phyloP scores from a whole-genome alignment of 2,113 vertebrate species.

The Trachemys scripta region DNA sequence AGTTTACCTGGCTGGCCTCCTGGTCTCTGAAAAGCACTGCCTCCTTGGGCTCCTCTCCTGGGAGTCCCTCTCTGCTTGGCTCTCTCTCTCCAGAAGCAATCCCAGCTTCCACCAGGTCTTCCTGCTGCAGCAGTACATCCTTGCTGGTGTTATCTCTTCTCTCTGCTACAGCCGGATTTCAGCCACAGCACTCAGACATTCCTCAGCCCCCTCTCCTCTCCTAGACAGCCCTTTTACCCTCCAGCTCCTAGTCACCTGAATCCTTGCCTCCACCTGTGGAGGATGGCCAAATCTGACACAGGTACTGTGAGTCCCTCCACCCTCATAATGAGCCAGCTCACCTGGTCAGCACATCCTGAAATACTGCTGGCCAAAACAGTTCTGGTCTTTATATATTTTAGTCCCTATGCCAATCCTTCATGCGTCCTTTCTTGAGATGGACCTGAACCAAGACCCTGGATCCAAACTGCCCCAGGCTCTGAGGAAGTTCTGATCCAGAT shows the following conservation, averaged over 20 bases:
- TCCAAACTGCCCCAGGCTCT: not conserved
- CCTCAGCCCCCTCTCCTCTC: no score
- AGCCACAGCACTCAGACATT: not conserved
- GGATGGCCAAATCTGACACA: rapidly evolving
- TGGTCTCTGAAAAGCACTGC: not conserved
- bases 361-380: not conserved
- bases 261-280: not conserved
- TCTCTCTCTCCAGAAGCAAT: not conserved
- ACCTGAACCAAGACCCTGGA: not conserved
- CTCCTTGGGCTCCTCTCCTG: not conserved
- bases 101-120: not conserved
- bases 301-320: not conserved
- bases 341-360: not conserved
- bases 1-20: not conserved
- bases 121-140: not conserved
- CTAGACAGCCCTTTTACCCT: not conserved
- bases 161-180: not conserved
- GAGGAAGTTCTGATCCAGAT: not conserved
- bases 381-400: not conserved
- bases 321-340: not conserved
- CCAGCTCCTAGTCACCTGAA: not conserved
- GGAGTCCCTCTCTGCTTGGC: not conserved
- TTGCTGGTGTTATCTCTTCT: not conserved
- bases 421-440: not conserved
- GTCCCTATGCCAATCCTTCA: not conserved